A percentile compares a stretch with the other conserved stretches of the same genome.
Conservation (phyloP, 1,140 invertebrate genomes). For the Gonioctena quinquepunctata region DNA sequence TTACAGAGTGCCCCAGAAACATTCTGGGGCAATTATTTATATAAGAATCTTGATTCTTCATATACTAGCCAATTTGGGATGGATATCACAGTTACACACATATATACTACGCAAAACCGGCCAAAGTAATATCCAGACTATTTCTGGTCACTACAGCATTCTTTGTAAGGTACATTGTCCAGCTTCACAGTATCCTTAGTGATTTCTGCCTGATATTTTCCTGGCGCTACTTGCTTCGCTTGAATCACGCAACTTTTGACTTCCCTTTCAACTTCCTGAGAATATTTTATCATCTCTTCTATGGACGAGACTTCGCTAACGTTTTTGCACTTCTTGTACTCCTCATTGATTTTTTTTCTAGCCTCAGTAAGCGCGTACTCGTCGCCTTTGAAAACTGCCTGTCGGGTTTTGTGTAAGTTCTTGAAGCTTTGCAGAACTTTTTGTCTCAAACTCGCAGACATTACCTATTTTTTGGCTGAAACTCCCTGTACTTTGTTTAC, state of each 20-base stretch:
- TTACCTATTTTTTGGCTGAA: too few species aligned
- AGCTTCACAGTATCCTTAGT: slow-evolving; percentile 60
- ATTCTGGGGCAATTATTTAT: too few species aligned
- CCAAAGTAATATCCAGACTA: too few species aligned
- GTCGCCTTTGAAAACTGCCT: slow-evolving; percentile 66
- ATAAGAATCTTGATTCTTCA: too few species aligned
- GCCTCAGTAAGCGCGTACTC: slow-evolving; percentile 60
- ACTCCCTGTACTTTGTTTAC: too few species aligned
- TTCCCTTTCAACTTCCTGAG: slow-evolving; percentile 66
- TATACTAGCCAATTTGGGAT: too few species aligned
- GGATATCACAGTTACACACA: too few species aligned
- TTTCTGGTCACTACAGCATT: not conserved
- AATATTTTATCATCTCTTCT: slow-evolving; percentile 64
- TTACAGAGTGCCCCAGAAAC: too few species aligned
- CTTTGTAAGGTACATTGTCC: slow-evolving; percentile 61
- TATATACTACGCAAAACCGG: too few species aligned
- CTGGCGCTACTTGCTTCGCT: slow-evolving; percentile 63
- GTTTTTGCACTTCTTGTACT: slow-evolving; percentile 66
- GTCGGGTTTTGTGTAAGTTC: slow-evolving; percentile 65
- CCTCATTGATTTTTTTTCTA: slow-evolving; percentile 67
- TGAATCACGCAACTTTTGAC: slow-evolving; percentile 68
- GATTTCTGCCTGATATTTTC: slow-evolving; percentile 61
- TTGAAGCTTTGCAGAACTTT: slow-evolving; percentile 68
- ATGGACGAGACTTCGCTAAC: slow-evolving; percentile 60
- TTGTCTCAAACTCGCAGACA: slow-evolving; percentile 31